These are phyloP conservation scores for Acrocephalus kingi DNA, from an alignment of 2,113 vertebrate species.

Conservation along the genomic window DNA sequence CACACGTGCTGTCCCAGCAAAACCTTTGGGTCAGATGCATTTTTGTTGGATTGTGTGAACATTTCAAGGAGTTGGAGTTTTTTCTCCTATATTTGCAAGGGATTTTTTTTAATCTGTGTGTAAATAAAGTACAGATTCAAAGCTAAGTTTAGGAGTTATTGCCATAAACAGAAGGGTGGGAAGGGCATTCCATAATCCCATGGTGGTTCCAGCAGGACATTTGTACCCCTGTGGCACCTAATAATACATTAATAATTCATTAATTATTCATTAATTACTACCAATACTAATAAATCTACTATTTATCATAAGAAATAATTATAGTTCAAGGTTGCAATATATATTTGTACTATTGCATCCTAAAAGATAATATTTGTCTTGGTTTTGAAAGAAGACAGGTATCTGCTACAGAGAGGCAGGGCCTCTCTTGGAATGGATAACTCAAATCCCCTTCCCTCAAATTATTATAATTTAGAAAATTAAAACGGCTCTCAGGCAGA, in stretches of 20 bases:
- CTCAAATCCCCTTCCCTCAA: too few relatives aligned
- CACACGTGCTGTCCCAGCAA: background rate
- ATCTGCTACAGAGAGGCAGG: too few relatives aligned
- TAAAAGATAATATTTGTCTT: background rate
- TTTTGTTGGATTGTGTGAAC: conserved; percentile 55
- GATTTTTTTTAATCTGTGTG: background rate
- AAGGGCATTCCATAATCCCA: background rate
- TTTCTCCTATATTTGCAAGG: background rate
- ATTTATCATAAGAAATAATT: accelerated
- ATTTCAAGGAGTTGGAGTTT: conserved; percentile 45
- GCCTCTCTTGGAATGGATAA: too few relatives aligned
- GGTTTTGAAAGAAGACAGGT: too few relatives aligned
- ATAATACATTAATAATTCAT: too few relatives aligned
- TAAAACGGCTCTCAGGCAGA: too few relatives aligned
- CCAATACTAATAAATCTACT: background rate
- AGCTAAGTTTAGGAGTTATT: background rate
- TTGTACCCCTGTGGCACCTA: background rate
- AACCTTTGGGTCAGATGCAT: background rate
- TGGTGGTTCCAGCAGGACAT: background rate
- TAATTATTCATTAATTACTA: too few relatives aligned
- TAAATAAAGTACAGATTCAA: background rate
- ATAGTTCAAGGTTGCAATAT: background rate
- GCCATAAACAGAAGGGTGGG: background rate
- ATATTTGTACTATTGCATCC: too few relatives aligned
- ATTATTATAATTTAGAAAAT: too few relatives aligned